Evolutionary conservation across 2,113 vertebrate species (phyloP).

Genomic region (Ondatra zibethicus): DNA sequence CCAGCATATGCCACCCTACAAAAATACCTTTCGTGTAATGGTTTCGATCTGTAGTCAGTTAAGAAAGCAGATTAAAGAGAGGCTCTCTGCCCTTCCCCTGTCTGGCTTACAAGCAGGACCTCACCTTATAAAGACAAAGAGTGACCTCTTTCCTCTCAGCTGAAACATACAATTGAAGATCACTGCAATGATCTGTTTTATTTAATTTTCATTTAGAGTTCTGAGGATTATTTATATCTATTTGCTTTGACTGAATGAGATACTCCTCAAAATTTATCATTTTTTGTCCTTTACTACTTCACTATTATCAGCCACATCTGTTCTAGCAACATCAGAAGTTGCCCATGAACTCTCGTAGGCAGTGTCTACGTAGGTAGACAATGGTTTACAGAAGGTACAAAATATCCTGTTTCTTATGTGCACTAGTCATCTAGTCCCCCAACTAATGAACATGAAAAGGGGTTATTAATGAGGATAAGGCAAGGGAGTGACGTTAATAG

Average conservation of each 20-base stretch:
- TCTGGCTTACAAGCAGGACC: neutral
- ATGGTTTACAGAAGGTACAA: neutral
- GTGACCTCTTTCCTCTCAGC: neutral
- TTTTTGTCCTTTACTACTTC: neutral
- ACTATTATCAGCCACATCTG: neutral
- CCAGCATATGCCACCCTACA: neutral
- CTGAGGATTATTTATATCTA: neutral
- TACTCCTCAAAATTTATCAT: neutral
- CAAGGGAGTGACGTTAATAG: neutral
- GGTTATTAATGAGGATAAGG: neutral
- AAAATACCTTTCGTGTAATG: neutral
- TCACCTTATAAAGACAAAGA: neutral
- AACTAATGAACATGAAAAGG: neutral
- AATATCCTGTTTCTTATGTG: neutral
- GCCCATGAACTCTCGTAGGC: neutral
- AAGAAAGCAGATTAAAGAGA: neutral
- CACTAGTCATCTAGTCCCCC: neutral
- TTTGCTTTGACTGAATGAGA: neutral
- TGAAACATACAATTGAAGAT: neutral
- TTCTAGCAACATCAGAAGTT: neutral
- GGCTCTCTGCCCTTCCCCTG: neutral
- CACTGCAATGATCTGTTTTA: neutral
- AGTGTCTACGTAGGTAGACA: neutral
- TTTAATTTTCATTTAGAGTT: slow-evolving; percentile 14
- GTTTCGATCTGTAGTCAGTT: neutral